phyloP scores from a whole-genome alignment of 2,113 vertebrate genomes.

The Phaetusa simplex region DNA sequence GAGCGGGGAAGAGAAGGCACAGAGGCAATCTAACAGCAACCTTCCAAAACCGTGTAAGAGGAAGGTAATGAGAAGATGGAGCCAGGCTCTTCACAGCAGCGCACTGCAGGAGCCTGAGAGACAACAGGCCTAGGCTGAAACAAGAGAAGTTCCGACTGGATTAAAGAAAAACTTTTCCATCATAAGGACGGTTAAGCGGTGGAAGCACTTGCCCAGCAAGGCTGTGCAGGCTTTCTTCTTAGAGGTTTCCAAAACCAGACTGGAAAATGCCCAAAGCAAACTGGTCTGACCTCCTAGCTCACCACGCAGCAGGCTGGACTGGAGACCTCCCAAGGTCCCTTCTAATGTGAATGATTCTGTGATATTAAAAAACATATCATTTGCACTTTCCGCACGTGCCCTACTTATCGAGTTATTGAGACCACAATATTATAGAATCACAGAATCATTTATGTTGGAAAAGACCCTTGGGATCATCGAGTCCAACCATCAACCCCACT shows the following conservation, averaged over 20 bases:
- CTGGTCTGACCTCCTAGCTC: background rate
- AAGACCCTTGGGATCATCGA: too few relatives aligned
- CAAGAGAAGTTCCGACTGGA: background rate
- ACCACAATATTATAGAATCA: background rate
- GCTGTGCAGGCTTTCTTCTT: background rate
- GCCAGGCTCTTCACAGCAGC: background rate
- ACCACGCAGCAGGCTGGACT: background rate
- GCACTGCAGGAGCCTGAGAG: background rate
- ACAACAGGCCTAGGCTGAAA: background rate
- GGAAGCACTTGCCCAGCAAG: background rate
- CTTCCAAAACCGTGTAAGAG: background rate
- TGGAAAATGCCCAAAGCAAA: background rate
- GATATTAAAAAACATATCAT: background rate
- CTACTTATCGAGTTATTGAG: background rate
- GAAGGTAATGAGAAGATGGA: background rate
- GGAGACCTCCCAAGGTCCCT: background rate
- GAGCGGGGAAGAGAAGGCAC: rapidly evolving
- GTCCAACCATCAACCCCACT: too few relatives aligned
- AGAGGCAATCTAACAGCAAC: background rate
- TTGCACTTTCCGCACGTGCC: background rate
- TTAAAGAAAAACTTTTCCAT: background rate
- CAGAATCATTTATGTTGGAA: too few relatives aligned
- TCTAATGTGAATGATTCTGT: background rate
- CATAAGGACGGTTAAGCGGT: background rate
- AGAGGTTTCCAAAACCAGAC: background rate